phyloP scores from a whole-genome alignment of 2,113 vertebrate genomes.

The Scomber colias region DNA sequence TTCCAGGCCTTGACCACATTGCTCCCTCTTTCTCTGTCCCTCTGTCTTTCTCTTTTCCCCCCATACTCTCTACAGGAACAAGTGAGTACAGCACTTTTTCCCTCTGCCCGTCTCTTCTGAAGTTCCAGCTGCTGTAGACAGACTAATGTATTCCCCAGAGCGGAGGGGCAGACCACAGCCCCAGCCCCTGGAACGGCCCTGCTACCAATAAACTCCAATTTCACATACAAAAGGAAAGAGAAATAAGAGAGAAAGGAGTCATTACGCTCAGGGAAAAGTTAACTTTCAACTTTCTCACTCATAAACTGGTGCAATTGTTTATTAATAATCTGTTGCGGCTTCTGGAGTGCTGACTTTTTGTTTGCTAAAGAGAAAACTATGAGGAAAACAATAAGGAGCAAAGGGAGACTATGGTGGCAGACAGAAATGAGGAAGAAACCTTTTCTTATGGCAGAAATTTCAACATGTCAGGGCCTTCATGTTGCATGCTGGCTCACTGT shows the following conservation, averaged over 20 bases:
- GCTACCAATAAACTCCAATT: conserved; percentile 73
- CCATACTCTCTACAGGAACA: conserved; percentile 53
- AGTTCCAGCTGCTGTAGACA: conserved; percentile 76
- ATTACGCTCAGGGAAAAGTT: conserved; percentile 36
- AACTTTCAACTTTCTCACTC: conserved; percentile 42
- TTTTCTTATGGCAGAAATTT: too few relatives aligned
- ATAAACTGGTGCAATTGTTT: conserved; percentile 56
- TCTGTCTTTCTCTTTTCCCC: conserved; percentile 30
- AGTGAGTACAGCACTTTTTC: conserved; percentile 57
- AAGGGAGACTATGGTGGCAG: neutral
- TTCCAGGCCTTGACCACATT: conserved; percentile 68
- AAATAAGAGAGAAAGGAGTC: conserved; percentile 25
- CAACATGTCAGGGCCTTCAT: too few relatives aligned
- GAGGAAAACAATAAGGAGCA: conserved; percentile 14
- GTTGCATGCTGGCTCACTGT: too few relatives aligned
- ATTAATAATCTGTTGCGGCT: conserved; percentile 36
- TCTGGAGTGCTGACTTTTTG: conserved; percentile 27
- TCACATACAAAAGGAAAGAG: conserved; percentile 45
- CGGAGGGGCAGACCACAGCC: conserved; percentile 68
- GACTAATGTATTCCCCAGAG: conserved; percentile 84
- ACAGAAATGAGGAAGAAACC: neutral
- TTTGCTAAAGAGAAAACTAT: conserved; percentile 4
- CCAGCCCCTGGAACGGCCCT: conserved; percentile 47
- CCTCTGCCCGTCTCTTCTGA: conserved; percentile 60
- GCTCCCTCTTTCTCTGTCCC: conserved; percentile 33